Conservation (phyloP, 1,140 invertebrate genomes). For the Caenorhabditis latens region DNA sequence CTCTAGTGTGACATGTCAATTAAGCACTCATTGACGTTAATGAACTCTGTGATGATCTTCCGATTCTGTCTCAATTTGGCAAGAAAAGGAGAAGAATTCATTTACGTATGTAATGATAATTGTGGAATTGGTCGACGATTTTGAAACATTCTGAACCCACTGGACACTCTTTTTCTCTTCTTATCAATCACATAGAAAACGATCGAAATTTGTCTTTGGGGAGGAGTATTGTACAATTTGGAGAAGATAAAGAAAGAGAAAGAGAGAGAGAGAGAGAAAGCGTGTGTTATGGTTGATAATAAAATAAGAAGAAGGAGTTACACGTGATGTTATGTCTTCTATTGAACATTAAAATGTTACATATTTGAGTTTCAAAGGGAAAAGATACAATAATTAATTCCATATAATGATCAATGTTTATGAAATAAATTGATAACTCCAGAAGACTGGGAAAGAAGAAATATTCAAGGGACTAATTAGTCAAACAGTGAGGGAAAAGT, state of each 20-base stretch:
- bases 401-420: no score
- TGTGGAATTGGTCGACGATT: no score
- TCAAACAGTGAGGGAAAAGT: no score
- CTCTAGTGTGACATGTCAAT: neutral
- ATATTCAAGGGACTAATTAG: no score
- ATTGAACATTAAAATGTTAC: no score
- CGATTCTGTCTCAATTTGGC: neutral
- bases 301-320: neutral
- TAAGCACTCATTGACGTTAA: slow-evolving; percentile 5
- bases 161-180: neutral
- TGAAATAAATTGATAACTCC: no score
- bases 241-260: neutral
- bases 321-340: neutral
- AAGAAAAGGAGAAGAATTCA: neutral
- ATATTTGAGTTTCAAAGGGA: no score
- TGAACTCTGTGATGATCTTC: neutral
- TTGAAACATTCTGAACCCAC: slow-evolving; percentile 23
- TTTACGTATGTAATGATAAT: neutral
- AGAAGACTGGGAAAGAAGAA: no score
- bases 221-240: neutral
- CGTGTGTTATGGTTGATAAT: slow-evolving; percentile 17
- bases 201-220: neutral
- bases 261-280: neutral
- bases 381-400: no score
- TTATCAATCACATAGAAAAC: neutral